Conservation (phyloP, 2,113 vertebrate genomes). For the Cygnus buccinator region DNA sequence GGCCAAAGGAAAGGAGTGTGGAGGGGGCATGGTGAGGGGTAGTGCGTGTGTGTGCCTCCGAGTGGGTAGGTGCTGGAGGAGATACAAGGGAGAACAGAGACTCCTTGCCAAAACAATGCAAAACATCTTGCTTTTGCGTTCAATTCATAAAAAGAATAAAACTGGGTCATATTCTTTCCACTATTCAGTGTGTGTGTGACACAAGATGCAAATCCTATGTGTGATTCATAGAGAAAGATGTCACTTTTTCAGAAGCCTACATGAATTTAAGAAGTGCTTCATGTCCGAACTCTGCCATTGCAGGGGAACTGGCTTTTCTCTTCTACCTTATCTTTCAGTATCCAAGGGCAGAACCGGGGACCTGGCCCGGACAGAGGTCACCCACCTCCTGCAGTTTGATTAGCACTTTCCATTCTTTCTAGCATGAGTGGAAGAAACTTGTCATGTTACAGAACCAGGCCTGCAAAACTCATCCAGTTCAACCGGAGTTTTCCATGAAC, state of each 20-base stretch:
- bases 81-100: not conserved
- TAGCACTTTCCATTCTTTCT: not conserved
- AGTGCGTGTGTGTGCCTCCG: not conserved
- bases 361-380: not conserved
- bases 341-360: not conserved
- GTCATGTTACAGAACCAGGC: not conserved
- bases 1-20: not conserved
- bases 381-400: not conserved
- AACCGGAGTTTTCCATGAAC: conserved; percentile 55
- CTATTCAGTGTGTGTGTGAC: conserved; percentile 17
- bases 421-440: not conserved
- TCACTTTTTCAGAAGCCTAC: conserved; percentile 9
- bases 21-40: not conserved
- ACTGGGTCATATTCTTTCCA: conserved; percentile 60
- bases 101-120: not conserved
- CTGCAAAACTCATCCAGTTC: conserved; percentile 50
- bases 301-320: not conserved
- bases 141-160: conserved; percentile 62
- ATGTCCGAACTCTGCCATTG: not conserved
- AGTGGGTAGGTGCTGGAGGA: not conserved
- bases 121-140: not conserved
- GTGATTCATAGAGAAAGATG: conserved; percentile 53
- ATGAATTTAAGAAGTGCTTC: not conserved
- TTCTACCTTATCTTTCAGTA: not conserved
- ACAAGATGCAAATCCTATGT: conserved; percentile 8